Evolutionary conservation across 37 sponge, comb jelly and placozoan genomes (phyloP).

Genomic region (Geodia barretti): DNA sequence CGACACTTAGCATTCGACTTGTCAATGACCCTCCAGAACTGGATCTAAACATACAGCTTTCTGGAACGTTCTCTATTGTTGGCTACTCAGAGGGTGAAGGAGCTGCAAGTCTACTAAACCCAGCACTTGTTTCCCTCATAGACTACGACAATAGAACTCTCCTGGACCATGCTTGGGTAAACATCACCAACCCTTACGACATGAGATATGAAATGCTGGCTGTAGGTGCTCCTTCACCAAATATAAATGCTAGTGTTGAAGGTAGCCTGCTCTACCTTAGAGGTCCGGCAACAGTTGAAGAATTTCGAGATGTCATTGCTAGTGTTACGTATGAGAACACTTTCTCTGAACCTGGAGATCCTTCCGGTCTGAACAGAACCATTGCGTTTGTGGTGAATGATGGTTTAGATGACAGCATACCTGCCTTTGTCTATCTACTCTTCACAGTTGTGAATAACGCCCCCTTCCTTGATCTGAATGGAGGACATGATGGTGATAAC

Average conservation of each 20-base stretch:
- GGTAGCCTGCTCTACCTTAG: constrained; percentile 36
- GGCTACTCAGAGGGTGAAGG: constrained; percentile 80
- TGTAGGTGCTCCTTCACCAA: constrained; percentile 41
- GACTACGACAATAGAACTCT: constrained; percentile 65
- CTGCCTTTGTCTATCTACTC: constrained; percentile 53
- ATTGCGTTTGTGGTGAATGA: constrained; percentile 79
- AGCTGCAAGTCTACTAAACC: constrained; percentile 11
- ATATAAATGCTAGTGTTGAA: constrained; percentile 22
- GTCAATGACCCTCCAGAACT: constrained; percentile 87
- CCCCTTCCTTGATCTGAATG: constrained; percentile 86
- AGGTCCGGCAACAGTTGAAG: constrained; percentile 78
- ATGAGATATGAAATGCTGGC: constrained; percentile 59
- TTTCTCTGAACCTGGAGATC: constrained; percentile 65
- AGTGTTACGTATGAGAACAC: constrained; percentile 79
- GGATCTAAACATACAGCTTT: constrained; percentile 55
- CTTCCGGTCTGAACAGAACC: constrained; percentile 35
- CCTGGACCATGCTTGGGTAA: constrained; percentile 42
- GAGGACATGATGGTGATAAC: constrained; percentile 56
- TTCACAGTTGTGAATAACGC: constrained; percentile 77
- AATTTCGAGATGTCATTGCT: constrained; percentile 57
- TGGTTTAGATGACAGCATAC: constrained; percentile 65
- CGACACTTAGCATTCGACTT: constrained; percentile 52
- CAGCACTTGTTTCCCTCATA: constrained; percentile 49
- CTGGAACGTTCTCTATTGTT: constrained; percentile 33
- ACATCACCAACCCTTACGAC: constrained; percentile 58